Evolutionary conservation across 2,888 invertebrate species (phyloP).

Genomic region (Deilephila elpenor): DNA sequence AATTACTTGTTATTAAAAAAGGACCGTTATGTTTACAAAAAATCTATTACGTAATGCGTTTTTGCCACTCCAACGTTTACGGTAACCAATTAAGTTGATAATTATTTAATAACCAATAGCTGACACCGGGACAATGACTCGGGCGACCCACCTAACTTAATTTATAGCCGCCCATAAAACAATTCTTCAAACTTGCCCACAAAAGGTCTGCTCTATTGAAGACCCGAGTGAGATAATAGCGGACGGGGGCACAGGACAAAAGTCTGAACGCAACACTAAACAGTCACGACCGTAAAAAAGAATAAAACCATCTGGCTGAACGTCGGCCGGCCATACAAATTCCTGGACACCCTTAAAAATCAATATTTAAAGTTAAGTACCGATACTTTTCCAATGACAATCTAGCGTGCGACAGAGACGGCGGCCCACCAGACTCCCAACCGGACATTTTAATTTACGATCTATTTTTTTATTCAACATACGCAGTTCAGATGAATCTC

Average conservation of each 20-base stretch:
- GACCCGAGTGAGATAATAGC: conserved; percentile 76
- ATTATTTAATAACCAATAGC: conserved; percentile 56
- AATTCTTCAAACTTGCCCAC: conserved; percentile 79
- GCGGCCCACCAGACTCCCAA: conserved; percentile 58
- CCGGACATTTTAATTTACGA: conserved; percentile 83
- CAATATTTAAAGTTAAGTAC: conserved; percentile 79
- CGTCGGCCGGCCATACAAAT: conserved; percentile 63
- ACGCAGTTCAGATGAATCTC: conserved; percentile 79
- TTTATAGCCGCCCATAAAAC: conserved; percentile 80
- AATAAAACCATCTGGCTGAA: conserved; percentile 76
- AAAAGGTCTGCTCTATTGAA: conserved; percentile 76
- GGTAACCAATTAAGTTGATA: conserved; percentile 61
- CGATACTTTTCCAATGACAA: conserved; percentile 75
- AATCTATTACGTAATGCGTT: conserved; percentile 5
- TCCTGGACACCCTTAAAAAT: conserved; percentile 73
- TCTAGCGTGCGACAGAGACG: conserved; percentile 66
- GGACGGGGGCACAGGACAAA: conserved; percentile 76
- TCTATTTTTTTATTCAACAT: conserved; percentile 72
- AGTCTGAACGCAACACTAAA: conserved; percentile 76
- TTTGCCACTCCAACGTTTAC: not conserved
- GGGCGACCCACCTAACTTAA: conserved; percentile 58
- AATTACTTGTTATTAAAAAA: not conserved
- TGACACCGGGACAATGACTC: conserved; percentile 42
- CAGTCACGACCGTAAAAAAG: conserved; percentile 63
- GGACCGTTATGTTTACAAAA: conserved; percentile 8